Base-by-base conservation (phyloP, 2,888 invertebrate genomes). In the Xestia c-nigrum region DNA sequence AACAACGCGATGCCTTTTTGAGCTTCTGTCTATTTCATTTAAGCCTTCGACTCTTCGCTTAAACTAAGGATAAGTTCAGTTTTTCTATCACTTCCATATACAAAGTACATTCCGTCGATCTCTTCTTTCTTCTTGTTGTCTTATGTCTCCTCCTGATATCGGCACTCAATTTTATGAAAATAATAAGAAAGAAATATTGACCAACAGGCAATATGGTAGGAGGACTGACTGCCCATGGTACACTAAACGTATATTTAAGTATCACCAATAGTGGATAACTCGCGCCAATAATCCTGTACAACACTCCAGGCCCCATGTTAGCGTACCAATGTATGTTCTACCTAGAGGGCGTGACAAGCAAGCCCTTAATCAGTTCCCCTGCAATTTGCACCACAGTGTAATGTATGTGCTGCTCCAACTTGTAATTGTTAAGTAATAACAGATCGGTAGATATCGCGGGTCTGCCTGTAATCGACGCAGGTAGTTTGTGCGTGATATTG, bases 341-440 rank as follows among this genome's bases (percentile, higher is more conserved):
- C 16, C 7, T 52, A 24, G 46, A 14, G 57, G 83, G 85, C 72
- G 85, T 72, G 55, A 1, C 72, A 38, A 38, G 24, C 69, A 50
- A 64, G 57, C 72, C 78, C 81, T 64, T 46, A 6, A 47, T 77
- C 67, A 57, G 57, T 46, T 69, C 43, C 74, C 70, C 83, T 74
- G 66, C 66, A 84, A 84, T 84, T 81, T 78, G 78, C 66, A 66
- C 57, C n/a, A n/a, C 59, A 64, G 66, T 72, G 73, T 84, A 84
- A 78, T 78, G 46, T 72, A 85, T 64, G 55, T 24, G 72, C 66
- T 52, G 61, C 57, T 68, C 50, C 63, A 19, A 81, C 47, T 64
- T 81, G 72, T 84, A 84, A 85, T 85, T 84, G 85, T 85, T 81
- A 61, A 70, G 74, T 81, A 81, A 83, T 85, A 74, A 72, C 78